A percentile compares a stretch with the other conserved stretches of the same genome.
These are phyloP conservation scores for Heliconius ismenius DNA, from an alignment of 2,888 invertebrate genomes.

Conservation along the genomic window DNA sequence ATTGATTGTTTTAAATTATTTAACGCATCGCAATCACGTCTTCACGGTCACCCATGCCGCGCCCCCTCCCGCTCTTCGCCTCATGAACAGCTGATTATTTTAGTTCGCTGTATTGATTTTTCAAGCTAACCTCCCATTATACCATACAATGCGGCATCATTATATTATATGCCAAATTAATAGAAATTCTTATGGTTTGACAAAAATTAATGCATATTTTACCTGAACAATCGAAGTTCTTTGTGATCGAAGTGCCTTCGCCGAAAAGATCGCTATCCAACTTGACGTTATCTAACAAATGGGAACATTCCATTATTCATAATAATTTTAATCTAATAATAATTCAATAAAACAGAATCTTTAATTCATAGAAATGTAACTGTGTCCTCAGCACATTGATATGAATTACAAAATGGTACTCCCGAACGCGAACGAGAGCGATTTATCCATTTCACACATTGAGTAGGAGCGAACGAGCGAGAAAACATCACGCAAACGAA, in stretches of 20 bases:
- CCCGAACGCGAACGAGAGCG: slow-evolving; percentile 56
- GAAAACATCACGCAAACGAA: slow-evolving; percentile 55
- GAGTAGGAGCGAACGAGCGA: slow-evolving; percentile 48
- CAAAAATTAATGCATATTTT: slow-evolving; percentile 57
- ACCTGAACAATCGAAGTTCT: slow-evolving; percentile 86
- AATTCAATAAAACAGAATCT: slow-evolving; percentile 53
- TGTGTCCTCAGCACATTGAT: slow-evolving; percentile 52
- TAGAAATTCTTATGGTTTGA: slow-evolving; percentile 43
- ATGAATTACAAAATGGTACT: slow-evolving; percentile 42
- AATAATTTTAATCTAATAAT: slow-evolving; percentile 54
- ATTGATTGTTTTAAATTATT: slow-evolving; percentile 41
- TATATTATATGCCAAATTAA: slow-evolving; percentile 7
- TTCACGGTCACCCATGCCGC: slow-evolving; percentile 75
- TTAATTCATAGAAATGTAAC: slow-evolving; percentile 61
- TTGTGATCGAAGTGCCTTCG: slow-evolving; percentile 80
- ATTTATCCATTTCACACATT: slow-evolving; percentile 55
- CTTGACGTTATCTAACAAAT: slow-evolving; percentile 85
- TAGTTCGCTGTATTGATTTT: slow-evolving; percentile 80
- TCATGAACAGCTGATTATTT: slow-evolving; percentile 79
- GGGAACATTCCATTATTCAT: slow-evolving; percentile 86
- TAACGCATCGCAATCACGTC: slow-evolving; percentile 62
- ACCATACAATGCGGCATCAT: slow-evolving; percentile 47
- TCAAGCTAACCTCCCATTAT: slow-evolving; percentile 68
- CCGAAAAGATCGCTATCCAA: slow-evolving; percentile 75
- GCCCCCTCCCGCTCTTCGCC: slow-evolving; percentile 62